Conservation (phyloP, 1,140 invertebrate species). For the Meloidogyne exigua region DNA sequence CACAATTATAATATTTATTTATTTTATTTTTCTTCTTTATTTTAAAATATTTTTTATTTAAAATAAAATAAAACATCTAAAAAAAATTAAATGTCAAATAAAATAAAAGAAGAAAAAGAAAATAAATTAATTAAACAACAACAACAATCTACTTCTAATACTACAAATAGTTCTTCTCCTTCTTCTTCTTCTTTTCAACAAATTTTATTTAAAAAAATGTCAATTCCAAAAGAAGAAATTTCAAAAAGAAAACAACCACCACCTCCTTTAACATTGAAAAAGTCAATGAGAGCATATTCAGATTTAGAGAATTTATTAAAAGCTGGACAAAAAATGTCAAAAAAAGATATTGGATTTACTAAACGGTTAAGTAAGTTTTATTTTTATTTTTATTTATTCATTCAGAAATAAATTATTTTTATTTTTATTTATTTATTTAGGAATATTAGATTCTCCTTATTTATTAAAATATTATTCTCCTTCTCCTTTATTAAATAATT, state of each 20-base stretch:
- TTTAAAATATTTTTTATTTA: too few species aligned
- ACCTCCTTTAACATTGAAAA: slow-evolving; percentile 13
- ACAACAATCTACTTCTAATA: not conserved
- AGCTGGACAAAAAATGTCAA: not conserved
- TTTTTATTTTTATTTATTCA: not conserved
- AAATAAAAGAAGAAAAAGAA: too few species aligned
- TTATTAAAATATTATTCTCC: too few species aligned
- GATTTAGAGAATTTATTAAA: slow-evolving; percentile 20
- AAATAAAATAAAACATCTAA: too few species aligned
- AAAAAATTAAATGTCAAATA: too few species aligned
- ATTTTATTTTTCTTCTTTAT: too few species aligned
- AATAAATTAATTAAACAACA: not conserved
- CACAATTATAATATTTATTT: too few species aligned
- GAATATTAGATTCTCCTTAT: too few species aligned
- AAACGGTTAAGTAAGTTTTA: slow-evolving; percentile 16
- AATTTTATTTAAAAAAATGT: not conserved
- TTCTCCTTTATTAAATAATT: too few species aligned
- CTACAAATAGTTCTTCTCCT: too few species aligned
- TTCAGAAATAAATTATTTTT: too few species aligned
- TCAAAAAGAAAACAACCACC: not conserved
- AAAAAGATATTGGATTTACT: slow-evolving; percentile 3
- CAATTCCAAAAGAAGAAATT: not conserved
- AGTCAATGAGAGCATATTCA: slow-evolving; percentile 9
- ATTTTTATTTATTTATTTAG: too few species aligned
- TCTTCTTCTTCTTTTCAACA: not conserved